phyloP scores from a whole-genome alignment of 2,888 invertebrate species.

The Hirtodrosophila cameraria region DNA sequence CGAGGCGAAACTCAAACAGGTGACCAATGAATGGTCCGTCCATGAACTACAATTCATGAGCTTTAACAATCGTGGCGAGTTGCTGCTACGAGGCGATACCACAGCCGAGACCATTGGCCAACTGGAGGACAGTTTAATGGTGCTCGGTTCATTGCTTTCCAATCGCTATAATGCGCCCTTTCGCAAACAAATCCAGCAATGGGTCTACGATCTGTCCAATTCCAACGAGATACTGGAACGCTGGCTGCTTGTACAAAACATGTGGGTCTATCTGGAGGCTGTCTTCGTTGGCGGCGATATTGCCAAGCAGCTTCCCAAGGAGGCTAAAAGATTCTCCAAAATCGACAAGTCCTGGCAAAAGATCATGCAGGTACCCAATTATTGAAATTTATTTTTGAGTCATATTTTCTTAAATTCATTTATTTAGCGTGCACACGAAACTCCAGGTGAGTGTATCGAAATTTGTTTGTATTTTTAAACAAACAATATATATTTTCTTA shows the following conservation, averaged over 20 bases:
- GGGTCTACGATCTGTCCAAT: slow-evolving; percentile 96
- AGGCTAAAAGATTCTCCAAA: slow-evolving; percentile 96
- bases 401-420: slow-evolving; percentile 80
- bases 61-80: slow-evolving; percentile 97
- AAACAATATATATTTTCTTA: neutral
- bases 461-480: neutral
- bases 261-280: slow-evolving; percentile 99
- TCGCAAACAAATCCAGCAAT: slow-evolving; percentile 97
- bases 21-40: slow-evolving; percentile 97
- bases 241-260: slow-evolving; percentile 98
- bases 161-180: slow-evolving; percentile 99
- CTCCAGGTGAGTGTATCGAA: slow-evolving; percentile 87
- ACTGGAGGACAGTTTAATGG: slow-evolving; percentile 98
- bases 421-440: slow-evolving; percentile 98
- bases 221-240: slow-evolving; percentile 98
- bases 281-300: slow-evolving; percentile 99
- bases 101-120: slow-evolving; percentile 97
- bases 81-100: slow-evolving; percentile 95
- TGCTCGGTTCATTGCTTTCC: slow-evolving; percentile 95
- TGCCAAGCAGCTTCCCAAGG: slow-evolving; percentile 98
- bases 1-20: slow-evolving; percentile 96
- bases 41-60: slow-evolving; percentile 97
- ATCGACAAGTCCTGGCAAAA: slow-evolving; percentile 99
- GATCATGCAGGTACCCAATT: slow-evolving; percentile 90
- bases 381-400: neutral